Evolutionary conservation across 2,888 invertebrate genomes (phyloP).

Genomic region (Thelaira solivaga): DNA sequence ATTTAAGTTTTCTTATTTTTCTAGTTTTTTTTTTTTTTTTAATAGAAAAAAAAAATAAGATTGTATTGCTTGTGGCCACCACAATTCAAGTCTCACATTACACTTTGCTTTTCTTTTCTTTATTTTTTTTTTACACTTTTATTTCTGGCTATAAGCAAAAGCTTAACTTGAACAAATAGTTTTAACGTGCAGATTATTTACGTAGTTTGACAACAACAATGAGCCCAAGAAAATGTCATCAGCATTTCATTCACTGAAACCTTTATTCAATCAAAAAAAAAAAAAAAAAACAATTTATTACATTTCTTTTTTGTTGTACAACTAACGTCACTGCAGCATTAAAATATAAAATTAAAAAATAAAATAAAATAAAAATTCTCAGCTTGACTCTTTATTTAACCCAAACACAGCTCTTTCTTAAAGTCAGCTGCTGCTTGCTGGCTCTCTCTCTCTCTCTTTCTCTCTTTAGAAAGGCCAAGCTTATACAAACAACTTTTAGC

Average conservation of each 20-base stretch:
- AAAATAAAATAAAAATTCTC: conserved; percentile 23
- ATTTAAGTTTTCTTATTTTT: neutral
- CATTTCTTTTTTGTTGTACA: conserved; percentile 14
- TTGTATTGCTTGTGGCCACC: conserved; percentile 49
- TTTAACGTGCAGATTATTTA: conserved; percentile 15
- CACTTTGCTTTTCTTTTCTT: conserved; percentile 28
- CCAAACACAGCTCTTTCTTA: conserved; percentile 21
- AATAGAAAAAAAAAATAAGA: neutral
- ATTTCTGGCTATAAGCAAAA: conserved; percentile 38
- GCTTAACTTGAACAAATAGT: neutral
- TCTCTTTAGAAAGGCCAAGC: conserved; percentile 47
- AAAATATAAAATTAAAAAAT: neutral
- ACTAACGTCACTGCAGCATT: conserved; percentile 32
- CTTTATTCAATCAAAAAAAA: conserved; percentile 25
- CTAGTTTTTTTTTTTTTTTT: neutral
- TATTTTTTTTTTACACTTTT: conserved; percentile 7
- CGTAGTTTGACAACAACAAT: conserved; percentile 15
- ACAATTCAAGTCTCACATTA: conserved; percentile 56
- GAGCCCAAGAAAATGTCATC: conserved; percentile 55
- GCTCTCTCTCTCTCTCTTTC: too few relatives aligned
- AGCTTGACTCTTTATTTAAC: conserved; percentile 27
- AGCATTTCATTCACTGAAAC: conserved; percentile 43
- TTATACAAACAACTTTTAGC: conserved; percentile 27
- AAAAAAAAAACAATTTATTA: neutral
- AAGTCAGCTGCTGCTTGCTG: too few relatives aligned